Percentiles rank a stretch among this genome's conserved stretches.
These are phyloP conservation scores for Ditylenchus dipsaci DNA, from an alignment of 1,140 invertebrate genomes.

Conservation along the genomic window DNA sequence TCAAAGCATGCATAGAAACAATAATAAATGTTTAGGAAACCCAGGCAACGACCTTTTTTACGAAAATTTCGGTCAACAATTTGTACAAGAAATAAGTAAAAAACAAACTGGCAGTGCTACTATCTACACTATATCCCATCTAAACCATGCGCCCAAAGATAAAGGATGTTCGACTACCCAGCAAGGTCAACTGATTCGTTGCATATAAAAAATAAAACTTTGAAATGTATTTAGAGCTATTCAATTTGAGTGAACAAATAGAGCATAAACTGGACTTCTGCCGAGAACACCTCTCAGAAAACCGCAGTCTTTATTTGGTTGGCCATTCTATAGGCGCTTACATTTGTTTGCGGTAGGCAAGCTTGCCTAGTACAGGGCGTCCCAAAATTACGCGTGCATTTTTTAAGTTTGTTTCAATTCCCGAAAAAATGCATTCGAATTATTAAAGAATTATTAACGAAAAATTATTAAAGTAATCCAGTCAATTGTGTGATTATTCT, in stretches of 20 bases:
- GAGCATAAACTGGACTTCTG: slow-evolving; percentile 9
- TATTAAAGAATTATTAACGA: too few relatives aligned
- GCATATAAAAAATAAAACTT: neutral
- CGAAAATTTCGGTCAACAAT: neutral
- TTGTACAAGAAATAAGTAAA: neutral
- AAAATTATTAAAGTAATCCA: too few relatives aligned
- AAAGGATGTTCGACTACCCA: too few relatives aligned
- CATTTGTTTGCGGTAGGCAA: neutral
- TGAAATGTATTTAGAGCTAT: slow-evolving; percentile 5
- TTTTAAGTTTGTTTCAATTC: too few relatives aligned
- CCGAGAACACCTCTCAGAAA: neutral
- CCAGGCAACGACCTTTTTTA: slow-evolving; percentile 11
- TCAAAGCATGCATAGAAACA: too few relatives aligned
- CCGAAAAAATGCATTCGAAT: too few relatives aligned
- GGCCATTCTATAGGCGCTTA: slow-evolving; percentile 12
- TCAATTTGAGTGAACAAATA: slow-evolving; percentile 3
- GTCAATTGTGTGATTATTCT: too few relatives aligned
- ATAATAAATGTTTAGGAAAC: slow-evolving; percentile 1
- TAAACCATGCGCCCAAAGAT: slow-evolving; percentile 11
- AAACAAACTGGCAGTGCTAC: neutral
- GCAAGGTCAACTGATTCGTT: neutral
- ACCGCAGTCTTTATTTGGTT: neutral
- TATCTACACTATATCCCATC: slow-evolving; percentile 5
- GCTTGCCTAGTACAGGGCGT: too few relatives aligned
- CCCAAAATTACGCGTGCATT: too few relatives aligned